Base-by-base conservation (phyloP, 92 coral and sea anemone species). In the Epizoanthus stellaris region DNA sequence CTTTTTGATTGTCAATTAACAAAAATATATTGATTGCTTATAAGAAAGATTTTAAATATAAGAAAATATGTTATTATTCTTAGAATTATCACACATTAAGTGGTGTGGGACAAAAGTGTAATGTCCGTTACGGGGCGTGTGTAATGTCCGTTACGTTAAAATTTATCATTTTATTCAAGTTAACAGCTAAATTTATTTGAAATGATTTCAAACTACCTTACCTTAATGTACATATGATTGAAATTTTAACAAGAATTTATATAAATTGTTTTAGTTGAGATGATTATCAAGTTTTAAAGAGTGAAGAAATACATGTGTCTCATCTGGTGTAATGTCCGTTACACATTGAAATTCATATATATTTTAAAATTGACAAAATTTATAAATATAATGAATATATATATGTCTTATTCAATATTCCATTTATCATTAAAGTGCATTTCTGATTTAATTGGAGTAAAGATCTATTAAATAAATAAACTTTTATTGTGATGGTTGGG, bases 11-110 rank as follows among this genome's bases (percentile, higher is more conserved):
- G 67, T 75, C 80, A 54, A 75, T 54, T 75, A 75, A 15, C 80
- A 63, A 75, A 75, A 75, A 56, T 54, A 56, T 75, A 75, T 54
- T 54, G 66, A 74, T 74, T 54, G 80, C 30, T 73, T 75, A 34
- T 54, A 75, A 57, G 80, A 75, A 75, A 75, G 80, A 75, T 57
- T 56, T 57, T 54, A 56, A 53, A 75, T 75, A n/a, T 75, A 56
- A 54, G 49, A 75, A 54, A 75, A 56, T 75, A 75, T 14, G 67
- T 57, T 75, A 36, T 30, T 75, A 75, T 30, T 56, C 30, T 75
- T 75, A 75, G 80, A 75, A 57, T 75, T 75, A 56, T 75, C 67
- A 75, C 49, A 75, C 80, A 75, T 64, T 56, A 75, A 56, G 80
- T 75, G 15, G 65, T 75, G 80, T 56, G 80, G 80, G 66, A 34